Percentiles rank a stretch among this genome's conserved stretches.
Evolutionary conservation across 2,113 vertebrate genomes (phyloP).

Genomic region (Dromiciops gliroides): DNA sequence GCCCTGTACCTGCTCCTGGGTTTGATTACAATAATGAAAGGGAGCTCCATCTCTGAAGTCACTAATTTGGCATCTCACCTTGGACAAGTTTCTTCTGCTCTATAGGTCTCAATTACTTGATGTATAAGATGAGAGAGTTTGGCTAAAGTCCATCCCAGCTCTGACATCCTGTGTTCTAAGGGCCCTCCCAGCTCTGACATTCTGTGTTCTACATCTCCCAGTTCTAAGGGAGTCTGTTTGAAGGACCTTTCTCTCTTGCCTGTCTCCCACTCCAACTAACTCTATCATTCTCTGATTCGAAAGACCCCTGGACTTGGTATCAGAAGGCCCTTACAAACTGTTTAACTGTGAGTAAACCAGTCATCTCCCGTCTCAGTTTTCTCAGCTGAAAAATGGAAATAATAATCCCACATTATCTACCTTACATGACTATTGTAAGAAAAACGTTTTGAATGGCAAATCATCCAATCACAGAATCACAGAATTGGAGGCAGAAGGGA

Average conservation of each 20-base stretch:
- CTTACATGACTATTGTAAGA: not conserved
- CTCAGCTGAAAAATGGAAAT: not conserved
- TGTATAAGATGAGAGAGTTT: not conserved
- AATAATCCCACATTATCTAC: not conserved
- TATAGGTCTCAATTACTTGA: not conserved
- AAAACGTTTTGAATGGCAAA: not conserved
- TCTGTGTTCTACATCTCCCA: not conserved
- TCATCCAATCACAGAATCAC: too few species aligned
- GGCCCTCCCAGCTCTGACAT: not conserved
- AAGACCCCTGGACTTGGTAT: not conserved
- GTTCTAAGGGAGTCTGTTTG: too few species aligned
- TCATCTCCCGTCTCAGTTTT: not conserved
- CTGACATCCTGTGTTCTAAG: rapidly evolving
- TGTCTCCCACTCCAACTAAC: not conserved
- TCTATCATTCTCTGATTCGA: not conserved
- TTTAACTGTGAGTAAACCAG: not conserved
- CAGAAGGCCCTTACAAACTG: not conserved
- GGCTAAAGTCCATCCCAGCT: not conserved
- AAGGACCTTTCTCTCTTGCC: not conserved
- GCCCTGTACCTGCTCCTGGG: not conserved
- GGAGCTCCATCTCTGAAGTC: not conserved
- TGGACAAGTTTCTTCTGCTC: not conserved
- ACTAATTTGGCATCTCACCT: not conserved
- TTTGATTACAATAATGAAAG: not conserved
- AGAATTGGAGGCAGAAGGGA: too few species aligned